phyloP scores from a whole-genome alignment of 2,888 invertebrate genomes.

The Steinernema scapterisci region DNA sequence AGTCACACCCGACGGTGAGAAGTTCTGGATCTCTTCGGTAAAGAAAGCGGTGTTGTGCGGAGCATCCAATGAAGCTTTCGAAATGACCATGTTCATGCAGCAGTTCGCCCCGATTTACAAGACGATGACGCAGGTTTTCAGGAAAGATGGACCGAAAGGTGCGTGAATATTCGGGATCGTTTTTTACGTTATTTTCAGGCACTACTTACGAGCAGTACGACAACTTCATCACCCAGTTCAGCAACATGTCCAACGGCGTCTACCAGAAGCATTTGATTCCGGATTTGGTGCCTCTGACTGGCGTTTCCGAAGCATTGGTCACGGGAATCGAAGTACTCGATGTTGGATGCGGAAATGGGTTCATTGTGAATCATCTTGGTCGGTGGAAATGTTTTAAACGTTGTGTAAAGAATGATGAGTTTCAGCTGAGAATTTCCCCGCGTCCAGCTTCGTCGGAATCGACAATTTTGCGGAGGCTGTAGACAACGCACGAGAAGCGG shows the following conservation, averaged over 20 bases:
- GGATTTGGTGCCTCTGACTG: slow-evolving; percentile 48
- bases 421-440: slow-evolving; percentile 51
- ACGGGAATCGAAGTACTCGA: slow-evolving; percentile 36
- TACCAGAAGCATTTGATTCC: slow-evolving; percentile 50
- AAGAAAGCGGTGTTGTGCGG: background rate
- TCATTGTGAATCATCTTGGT: slow-evolving; percentile 42
- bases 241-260: background rate
- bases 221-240: background rate
- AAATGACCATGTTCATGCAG: slow-evolving; percentile 34
- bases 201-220: background rate
- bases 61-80: background rate
- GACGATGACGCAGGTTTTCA: slow-evolving; percentile 45
- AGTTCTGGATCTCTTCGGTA: slow-evolving; percentile 50
- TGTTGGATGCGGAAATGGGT: slow-evolving; percentile 60
- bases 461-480: slow-evolving; percentile 46
- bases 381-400: background rate
- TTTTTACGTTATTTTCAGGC: background rate
- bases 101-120: slow-evolving; percentile 42
- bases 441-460: slow-evolving; percentile 51
- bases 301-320: slow-evolving; percentile 39
- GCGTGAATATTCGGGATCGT: too few relatives aligned
- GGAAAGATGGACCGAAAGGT: slow-evolving; percentile 50
- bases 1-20: slow-evolving; percentile 45
- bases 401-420: background rate
- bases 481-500: slow-evolving; percentile 20